These are phyloP conservation scores for Bubo blakistoni DNA, from an alignment of 2,113 vertebrate genomes.

Conservation along the genomic window DNA sequence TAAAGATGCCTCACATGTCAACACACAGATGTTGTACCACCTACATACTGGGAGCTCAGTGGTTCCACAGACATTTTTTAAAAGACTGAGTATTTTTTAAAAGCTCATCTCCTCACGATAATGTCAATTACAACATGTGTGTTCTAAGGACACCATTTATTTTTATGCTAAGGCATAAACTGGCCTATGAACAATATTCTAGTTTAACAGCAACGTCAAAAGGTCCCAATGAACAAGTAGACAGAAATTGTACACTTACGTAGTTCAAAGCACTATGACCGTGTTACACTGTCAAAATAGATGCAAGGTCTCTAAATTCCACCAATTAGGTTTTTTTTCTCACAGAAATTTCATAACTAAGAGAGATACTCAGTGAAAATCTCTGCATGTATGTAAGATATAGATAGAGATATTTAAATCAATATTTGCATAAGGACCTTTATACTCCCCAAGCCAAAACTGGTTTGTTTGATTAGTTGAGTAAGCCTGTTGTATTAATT, in stretches of 20 bases:
- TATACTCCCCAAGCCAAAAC: constrained; percentile 24
- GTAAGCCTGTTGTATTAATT: not conserved
- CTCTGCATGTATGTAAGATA: not conserved
- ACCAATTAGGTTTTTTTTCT: not conserved
- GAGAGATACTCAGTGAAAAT: not conserved
- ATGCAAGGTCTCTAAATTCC: not conserved
- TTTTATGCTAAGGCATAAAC: constrained; percentile 35
- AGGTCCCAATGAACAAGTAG: constrained; percentile 1
- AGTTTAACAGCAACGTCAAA: constrained; percentile 40
- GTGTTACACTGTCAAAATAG: not conserved
- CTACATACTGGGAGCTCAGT: not conserved
- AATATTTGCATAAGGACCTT: constrained; percentile 19
- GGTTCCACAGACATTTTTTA: not conserved
- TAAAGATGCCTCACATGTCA: not conserved
- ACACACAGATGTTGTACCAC: not conserved
- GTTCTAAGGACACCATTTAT: constrained; percentile 42
- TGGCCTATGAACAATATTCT: constrained; percentile 2
- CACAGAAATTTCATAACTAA: not conserved
- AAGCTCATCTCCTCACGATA: not conserved
- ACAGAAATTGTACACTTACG: not conserved
- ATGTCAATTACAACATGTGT: not conserved
- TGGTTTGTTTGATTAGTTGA: constrained; percentile 28
- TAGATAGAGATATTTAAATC: not conserved
- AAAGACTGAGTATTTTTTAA: not conserved
- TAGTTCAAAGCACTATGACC: not conserved